phyloP scores from a whole-genome alignment of 2,113 vertebrate species.

The Nycticryphes semicollaris region DNA sequence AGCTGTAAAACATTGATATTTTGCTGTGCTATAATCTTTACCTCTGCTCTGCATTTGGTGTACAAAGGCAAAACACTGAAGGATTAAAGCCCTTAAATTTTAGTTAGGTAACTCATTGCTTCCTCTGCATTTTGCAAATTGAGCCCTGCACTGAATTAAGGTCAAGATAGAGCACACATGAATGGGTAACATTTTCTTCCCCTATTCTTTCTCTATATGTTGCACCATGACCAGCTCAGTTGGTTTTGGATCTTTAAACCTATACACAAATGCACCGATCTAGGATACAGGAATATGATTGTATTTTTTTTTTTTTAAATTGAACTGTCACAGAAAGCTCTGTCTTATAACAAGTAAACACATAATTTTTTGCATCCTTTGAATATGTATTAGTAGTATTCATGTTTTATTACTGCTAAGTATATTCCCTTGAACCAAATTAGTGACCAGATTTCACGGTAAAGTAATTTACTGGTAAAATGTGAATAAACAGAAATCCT shows the following conservation, averaged over 20 bases:
- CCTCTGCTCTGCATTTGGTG: background rate
- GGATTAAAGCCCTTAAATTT: background rate
- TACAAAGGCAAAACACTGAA: background rate
- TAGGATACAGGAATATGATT: background rate
- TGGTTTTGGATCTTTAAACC: background rate
- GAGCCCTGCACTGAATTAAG: background rate
- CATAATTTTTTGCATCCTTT: background rate
- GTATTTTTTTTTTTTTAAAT: no score
- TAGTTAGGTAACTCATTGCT: background rate
- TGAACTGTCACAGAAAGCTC: background rate
- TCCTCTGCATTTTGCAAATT: background rate
- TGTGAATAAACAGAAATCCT: background rate
- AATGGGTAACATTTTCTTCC: background rate
- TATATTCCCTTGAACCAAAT: background rate
- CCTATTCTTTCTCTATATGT: background rate
- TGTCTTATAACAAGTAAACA: background rate
- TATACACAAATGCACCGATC: accelerated
- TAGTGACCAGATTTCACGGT: background rate
- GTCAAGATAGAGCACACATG: background rate
- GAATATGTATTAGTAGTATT: background rate
- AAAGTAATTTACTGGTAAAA: background rate
- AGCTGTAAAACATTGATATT: background rate
- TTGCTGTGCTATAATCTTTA: background rate
- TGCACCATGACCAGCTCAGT: background rate
- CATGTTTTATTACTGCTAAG: background rate